Conservation (phyloP, 2,113 vertebrate genomes). For the Thamnophis sirtalis region DNA sequence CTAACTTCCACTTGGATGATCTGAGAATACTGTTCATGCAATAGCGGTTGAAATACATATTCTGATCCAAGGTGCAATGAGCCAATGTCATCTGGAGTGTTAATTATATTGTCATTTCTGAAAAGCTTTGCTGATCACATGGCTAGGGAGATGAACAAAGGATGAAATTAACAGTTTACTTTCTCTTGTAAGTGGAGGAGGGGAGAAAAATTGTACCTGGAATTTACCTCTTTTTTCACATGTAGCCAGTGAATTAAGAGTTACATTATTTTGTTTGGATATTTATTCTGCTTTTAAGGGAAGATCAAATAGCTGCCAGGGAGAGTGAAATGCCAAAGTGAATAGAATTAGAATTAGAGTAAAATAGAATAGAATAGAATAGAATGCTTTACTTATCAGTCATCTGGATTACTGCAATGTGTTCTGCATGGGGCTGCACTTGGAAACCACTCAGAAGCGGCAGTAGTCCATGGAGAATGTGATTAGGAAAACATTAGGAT, state of each 20-base stretch:
- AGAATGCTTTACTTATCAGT: background rate
- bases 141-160: background rate
- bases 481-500: too few relatives aligned
- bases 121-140: background rate
- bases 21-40: conserved; percentile 5
- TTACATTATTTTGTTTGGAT: background rate
- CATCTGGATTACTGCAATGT: background rate
- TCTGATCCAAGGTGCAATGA: background rate
- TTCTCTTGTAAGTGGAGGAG: background rate
- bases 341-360: background rate
- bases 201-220: background rate
- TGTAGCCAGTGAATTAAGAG: background rate
- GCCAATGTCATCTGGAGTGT: background rate
- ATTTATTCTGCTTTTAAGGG: background rate
- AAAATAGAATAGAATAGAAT: too few relatives aligned
- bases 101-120: background rate
- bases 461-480: background rate
- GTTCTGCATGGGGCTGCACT: background rate
- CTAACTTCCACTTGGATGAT: conserved; percentile 12
- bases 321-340: background rate
- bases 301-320: background rate
- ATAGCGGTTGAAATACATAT: background rate
- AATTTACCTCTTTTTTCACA: background rate
- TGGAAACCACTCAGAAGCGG: background rate
- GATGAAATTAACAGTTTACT: background rate